A percentile compares a stretch with the other conserved stretches of the same genome.
Conservation (phyloP, 2,888 invertebrate genomes). For the Tipula lateralis region DNA sequence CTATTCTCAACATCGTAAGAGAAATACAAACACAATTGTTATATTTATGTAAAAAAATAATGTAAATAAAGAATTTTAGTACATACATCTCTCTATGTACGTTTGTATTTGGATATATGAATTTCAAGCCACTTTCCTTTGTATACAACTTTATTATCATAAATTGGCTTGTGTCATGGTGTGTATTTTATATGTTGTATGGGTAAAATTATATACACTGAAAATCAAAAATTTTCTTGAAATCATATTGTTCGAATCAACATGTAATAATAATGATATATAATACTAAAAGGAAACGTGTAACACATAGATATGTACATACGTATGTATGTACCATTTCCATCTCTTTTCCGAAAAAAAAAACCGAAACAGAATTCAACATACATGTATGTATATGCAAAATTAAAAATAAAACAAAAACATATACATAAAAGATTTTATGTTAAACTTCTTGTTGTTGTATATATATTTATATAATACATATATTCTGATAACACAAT, state of each 20-base stretch:
- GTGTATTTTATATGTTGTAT: not conserved
- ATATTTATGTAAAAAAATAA: not conserved
- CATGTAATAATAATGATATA: not conserved
- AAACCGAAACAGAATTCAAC: not conserved
- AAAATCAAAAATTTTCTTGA: not conserved
- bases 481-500: not conserved
- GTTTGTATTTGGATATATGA: not conserved
- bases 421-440: not conserved
- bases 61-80: not conserved
- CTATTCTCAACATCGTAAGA: not conserved
- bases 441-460: not conserved
- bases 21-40: not conserved
- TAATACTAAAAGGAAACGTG: not conserved
- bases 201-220: not conserved
- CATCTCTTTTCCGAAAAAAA: constrained; percentile 1
- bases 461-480: too few relatives aligned
- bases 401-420: constrained; percentile 20
- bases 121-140: not conserved
- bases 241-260: constrained; percentile 19
- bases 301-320: not conserved
- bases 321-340: not conserved
- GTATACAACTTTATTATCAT: not conserved
- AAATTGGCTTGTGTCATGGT: not conserved
- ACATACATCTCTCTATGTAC: not conserved
- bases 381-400: not conserved